Evolutionary conservation across 1,140 invertebrate species (phyloP), one percentile per base, ranked within the genome.

Genomic region (Acromyrmex charruanus): DNA sequence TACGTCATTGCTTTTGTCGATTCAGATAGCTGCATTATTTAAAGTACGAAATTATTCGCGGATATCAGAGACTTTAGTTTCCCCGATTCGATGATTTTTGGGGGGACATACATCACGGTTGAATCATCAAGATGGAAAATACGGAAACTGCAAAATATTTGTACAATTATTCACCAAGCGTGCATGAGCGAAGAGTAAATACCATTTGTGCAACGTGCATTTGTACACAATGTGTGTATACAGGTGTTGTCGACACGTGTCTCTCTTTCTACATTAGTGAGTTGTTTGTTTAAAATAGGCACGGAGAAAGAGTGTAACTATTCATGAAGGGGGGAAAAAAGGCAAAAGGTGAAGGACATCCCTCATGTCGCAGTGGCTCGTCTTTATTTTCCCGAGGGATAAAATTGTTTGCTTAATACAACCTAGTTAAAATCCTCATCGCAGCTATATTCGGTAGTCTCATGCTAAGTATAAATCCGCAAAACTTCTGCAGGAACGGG

Each of bases 391-490:
- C 16, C 18, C 59, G 28, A 53, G 84, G 44, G 65, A 72, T 61
- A 59, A 71, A 58, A 35, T 87, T 63, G 71, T 65, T 55, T 28
- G 7, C 82, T 80, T 86, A 86, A 87, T 87, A 66, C 44, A 16
- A 49, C 69, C 2, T 12, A 14, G 25, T 51, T 84, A 74, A 86
- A 81, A 80, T 6, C 68, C 59, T 58, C 44, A 25, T 35, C 31
- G 9, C 18, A 12, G 85, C 53, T 74, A 68, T 58, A 85, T 85
- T 77, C 71, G 31, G 44, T 66, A n/a, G 44, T 51, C 69, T 68
- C 65, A 25, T 9, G 58, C 68, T 7, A 25, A 87, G 82, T 88
- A 85, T 87, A 91, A 91, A 90, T 88, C 85, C 79, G 21, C 39
- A 35, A 77, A 35, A 93, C 92, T 87, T 92, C 85, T 74, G 89